Conservation (phyloP, 1,140 invertebrate genomes). For the Bombyx mandarina region DNA sequence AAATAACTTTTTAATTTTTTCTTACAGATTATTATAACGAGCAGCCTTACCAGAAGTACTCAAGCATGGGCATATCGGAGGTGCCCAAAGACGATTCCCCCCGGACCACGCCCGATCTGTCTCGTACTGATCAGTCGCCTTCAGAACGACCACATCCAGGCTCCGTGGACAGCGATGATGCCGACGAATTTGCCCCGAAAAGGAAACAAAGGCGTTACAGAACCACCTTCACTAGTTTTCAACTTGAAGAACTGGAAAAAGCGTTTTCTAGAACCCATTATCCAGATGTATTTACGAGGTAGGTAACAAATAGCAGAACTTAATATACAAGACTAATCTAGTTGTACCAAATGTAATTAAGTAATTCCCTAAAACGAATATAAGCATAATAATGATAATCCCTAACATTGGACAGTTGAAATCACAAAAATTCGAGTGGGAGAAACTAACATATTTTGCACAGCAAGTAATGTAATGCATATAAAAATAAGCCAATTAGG, state of each 20-base stretch:
- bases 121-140: slow-evolving; percentile 47
- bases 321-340: too few species aligned
- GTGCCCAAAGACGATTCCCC: slow-evolving; percentile 72
- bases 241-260: slow-evolving; percentile 97
- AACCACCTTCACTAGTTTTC: slow-evolving; percentile 95
- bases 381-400: too few species aligned
- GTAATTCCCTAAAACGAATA: too few species aligned
- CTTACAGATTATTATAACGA: slow-evolving; percentile 55
- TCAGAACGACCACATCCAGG: slow-evolving; percentile 70
- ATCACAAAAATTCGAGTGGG: too few species aligned
- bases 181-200: slow-evolving; percentile 88
- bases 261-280: slow-evolving; percentile 98
- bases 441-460: too few species aligned
- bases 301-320: slow-evolving; percentile 4
- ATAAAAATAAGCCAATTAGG: too few species aligned
- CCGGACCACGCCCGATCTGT: slow-evolving; percentile 63
- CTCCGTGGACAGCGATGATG: slow-evolving; percentile 78
- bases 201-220: slow-evolving; percentile 92
- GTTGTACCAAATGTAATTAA: too few species aligned
- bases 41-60: slow-evolving; percentile 36
- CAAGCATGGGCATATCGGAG: slow-evolving; percentile 75
- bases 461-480: too few species aligned
- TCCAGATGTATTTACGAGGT: slow-evolving; percentile 98
- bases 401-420: too few species aligned
- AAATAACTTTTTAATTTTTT: neutral